Percentiles rank a stretch among this genome's conserved stretches.
Evolutionary conservation across 2,113 vertebrate species (phyloP).

Genomic region (Camelus dromedarius): DNA sequence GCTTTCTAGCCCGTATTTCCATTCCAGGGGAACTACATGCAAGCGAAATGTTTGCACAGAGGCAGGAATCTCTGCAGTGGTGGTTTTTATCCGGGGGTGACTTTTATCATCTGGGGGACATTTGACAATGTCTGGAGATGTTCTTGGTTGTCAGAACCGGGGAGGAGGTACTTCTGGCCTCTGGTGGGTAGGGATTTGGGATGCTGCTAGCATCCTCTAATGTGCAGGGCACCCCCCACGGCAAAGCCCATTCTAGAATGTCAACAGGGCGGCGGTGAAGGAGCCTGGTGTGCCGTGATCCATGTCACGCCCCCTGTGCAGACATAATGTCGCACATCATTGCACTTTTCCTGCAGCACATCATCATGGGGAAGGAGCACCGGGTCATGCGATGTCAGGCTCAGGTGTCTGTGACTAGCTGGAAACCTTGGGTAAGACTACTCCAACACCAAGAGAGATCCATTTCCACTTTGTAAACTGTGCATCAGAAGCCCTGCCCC

Average conservation of each 20-base stretch:
- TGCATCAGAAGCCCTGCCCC: neutral
- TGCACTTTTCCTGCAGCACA: neutral
- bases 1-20: neutral
- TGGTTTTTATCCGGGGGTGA: neutral
- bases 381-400: neutral
- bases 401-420: neutral
- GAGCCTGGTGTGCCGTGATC: neutral
- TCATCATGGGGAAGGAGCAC: neutral
- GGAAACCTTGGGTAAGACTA: neutral
- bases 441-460: neutral
- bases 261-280: accelerated
- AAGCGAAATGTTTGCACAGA: neutral
- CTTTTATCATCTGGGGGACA: neutral
- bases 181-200: accelerated
- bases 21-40: too few relatives aligned
- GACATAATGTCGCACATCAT: neutral
- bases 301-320: accelerated
- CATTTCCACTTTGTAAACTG: neutral
- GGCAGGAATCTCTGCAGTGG: neutral
- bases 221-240: neutral
- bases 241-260: neutral
- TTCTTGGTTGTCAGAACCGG: neutral
- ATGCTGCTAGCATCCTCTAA: neutral
- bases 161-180: neutral
- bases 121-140: neutral